phyloP scores from a whole-genome alignment of 2,113 vertebrate species.

The Lophotis ruficrista region DNA sequence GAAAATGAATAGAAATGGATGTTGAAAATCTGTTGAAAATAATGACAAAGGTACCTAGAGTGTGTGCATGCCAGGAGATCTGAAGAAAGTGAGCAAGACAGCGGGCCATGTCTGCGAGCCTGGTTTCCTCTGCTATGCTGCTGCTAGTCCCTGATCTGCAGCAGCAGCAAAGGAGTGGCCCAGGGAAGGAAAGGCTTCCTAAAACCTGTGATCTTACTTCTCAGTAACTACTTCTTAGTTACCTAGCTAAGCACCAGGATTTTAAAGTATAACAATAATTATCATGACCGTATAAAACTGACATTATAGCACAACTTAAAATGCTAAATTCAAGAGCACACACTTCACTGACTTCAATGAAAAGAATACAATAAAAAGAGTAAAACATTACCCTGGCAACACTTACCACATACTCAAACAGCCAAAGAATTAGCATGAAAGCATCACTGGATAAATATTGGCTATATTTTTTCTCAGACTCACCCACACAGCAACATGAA shows the following conservation, averaged over 20 bases:
- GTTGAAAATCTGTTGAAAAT: neutral
- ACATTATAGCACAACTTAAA: neutral
- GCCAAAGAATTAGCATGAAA: neutral
- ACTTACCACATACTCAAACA: conserved; percentile 19
- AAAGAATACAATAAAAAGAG: neutral
- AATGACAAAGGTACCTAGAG: neutral
- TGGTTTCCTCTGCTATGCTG: neutral
- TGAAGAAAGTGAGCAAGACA: neutral
- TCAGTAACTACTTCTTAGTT: too few relatives aligned
- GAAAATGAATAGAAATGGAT: neutral
- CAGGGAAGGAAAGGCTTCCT: neutral
- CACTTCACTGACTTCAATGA: neutral
- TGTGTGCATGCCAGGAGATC: neutral
- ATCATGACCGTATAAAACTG: neutral
- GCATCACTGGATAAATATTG: neutral
- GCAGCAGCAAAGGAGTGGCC: neutral
- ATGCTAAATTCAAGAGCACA: neutral
- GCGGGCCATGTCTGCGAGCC: fast-evolving
- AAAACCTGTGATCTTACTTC: fast-evolving
- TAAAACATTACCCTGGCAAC: conserved; percentile 27
- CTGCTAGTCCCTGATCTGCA: neutral
- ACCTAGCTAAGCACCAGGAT: neutral
- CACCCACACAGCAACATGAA: neutral
- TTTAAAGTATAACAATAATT: neutral
- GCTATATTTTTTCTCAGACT: neutral